Evolutionary conservation across 2,797 vertebrate species (phyloP).

Genomic region (Eidolon dupreanum): DNA sequence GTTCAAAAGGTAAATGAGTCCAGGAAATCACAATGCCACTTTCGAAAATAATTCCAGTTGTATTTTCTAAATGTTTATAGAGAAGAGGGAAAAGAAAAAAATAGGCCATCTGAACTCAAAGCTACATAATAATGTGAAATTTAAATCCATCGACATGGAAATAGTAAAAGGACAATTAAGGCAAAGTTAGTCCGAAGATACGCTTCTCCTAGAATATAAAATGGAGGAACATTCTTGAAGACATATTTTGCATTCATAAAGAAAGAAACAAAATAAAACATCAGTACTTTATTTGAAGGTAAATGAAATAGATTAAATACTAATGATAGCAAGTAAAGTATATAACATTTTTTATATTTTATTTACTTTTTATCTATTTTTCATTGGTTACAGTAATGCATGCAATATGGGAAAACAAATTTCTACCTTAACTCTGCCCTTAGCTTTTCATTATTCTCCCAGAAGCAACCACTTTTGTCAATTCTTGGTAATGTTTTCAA

Average conservation of each 20-base stretch:
- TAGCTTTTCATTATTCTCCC: not conserved
- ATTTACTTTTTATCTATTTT: constrained; percentile 4
- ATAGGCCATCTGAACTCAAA: constrained; percentile 25
- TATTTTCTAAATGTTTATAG: constrained; percentile 53
- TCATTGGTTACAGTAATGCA: not conserved
- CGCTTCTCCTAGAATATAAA: not conserved
- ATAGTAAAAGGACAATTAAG: constrained; percentile 39
- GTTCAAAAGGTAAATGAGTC: constrained; percentile 71
- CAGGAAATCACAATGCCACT: constrained; percentile 48
- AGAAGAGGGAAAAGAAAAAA: constrained; percentile 47
- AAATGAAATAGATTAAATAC: not conserved
- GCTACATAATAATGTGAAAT: constrained; percentile 45
- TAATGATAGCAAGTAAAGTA: not conserved
- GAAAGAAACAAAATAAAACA: not conserved
- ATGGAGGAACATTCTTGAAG: not conserved
- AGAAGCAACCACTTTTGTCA: not conserved
- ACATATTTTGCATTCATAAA: not conserved
- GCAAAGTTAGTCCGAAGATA: constrained; percentile 40
- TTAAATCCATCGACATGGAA: constrained; percentile 3
- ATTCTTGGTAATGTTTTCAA: not conserved
- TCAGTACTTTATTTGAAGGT: not conserved
- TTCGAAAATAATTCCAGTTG: constrained; percentile 47
- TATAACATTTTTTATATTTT: not conserved
- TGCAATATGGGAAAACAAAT: not conserved
- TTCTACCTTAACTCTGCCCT: not conserved